These are phyloP conservation scores for Leucopsar rothschildi DNA, from an alignment of 2,113 vertebrate species.

Conservation along the genomic window DNA sequence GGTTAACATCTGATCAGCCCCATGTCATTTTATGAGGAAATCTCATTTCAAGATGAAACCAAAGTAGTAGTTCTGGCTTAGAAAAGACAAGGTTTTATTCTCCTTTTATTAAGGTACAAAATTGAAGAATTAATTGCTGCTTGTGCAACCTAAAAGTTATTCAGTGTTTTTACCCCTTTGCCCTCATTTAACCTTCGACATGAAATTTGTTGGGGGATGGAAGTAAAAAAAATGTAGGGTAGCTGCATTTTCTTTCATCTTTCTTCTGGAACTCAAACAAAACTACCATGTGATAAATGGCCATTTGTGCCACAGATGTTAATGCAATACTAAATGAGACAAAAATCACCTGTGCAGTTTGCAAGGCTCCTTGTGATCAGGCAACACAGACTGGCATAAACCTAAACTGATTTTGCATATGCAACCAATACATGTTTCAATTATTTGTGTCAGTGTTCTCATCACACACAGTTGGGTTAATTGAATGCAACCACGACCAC, in stretches of 20 bases:
- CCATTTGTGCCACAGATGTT: constrained; percentile 17
- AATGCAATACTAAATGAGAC: not conserved
- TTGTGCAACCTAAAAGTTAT: not conserved
- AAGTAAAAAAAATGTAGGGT: not conserved
- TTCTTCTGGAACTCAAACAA: not conserved
- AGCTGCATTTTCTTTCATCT: not conserved
- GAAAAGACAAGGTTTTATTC: not conserved
- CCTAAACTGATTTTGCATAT: not conserved
- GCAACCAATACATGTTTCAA: not conserved
- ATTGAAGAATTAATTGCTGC: not conserved
- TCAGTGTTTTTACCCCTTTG: not conserved
- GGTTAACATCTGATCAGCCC: not conserved
- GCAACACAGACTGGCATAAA: not conserved
- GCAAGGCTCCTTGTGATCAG: not conserved
- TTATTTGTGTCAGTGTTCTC: not conserved
- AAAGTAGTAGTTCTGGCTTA: not conserved
- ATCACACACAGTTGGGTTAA: not conserved
- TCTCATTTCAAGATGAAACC: not conserved
- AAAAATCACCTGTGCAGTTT: not conserved
- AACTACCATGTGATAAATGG: not conserved
- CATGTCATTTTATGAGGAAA: not conserved
- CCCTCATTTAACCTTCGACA: not conserved
- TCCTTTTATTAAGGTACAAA: not conserved
- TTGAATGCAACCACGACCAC: not conserved
- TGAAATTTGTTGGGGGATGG: not conserved